Evolutionary conservation across 2,113 vertebrate genomes (phyloP).

Genomic region (Chunga burmeisteri): DNA sequence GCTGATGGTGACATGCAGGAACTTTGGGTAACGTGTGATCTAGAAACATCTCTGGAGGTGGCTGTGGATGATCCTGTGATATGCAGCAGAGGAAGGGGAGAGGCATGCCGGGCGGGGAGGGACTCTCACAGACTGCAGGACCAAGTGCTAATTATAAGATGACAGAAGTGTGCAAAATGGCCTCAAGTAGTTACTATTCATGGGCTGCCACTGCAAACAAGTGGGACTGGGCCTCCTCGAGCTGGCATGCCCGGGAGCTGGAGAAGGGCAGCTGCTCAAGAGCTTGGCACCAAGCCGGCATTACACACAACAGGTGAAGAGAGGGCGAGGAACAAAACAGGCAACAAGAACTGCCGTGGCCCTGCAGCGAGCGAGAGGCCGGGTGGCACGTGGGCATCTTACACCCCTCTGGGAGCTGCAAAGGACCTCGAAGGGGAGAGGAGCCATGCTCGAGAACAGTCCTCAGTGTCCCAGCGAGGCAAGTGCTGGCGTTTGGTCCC

Average conservation of each 20-base stretch:
- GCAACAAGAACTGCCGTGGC: accelerated
- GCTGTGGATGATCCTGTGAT: background rate
- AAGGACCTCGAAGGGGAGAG: background rate
- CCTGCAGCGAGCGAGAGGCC: background rate
- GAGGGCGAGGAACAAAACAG: accelerated
- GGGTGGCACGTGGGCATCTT: background rate
- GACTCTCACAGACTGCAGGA: background rate
- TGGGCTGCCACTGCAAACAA: background rate
- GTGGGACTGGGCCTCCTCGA: background rate
- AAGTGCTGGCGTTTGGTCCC: background rate
- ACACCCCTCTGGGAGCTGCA: background rate
- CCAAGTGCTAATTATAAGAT: background rate
- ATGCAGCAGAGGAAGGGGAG: background rate
- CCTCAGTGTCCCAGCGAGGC: background rate
- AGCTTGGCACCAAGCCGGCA: background rate
- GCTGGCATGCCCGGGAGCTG: background rate
- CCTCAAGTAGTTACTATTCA: background rate
- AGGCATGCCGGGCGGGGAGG: background rate
- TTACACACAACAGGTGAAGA: conserved; percentile 22
- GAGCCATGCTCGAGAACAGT: background rate
- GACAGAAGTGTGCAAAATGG: background rate
- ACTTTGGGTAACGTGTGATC: background rate
- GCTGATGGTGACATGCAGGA: background rate
- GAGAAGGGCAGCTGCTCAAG: conserved; percentile 11
- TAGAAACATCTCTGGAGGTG: background rate